A percentile compares a stretch with the other conserved stretches of the same genome.
Evolutionary conservation across 2,113 vertebrate genomes (phyloP).

Genomic region (Forbesichthys agassizii): DNA sequence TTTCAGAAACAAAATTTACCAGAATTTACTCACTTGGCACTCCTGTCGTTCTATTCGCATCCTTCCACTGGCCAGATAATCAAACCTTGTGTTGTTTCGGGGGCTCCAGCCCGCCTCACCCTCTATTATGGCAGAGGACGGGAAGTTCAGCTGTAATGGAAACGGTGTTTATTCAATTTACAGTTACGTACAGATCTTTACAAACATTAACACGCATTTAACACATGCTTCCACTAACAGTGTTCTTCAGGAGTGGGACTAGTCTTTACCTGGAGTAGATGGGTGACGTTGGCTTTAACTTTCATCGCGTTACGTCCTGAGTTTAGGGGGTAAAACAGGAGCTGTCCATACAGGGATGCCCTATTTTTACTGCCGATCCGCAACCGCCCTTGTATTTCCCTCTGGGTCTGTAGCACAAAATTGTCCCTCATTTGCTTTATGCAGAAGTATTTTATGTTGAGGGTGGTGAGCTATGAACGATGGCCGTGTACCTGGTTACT

Average conservation of each 20-base stretch:
- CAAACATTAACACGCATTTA: not conserved
- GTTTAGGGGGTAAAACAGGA: constrained; percentile 61
- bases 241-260: not conserved
- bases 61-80: constrained; percentile 63
- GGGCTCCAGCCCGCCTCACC: constrained; percentile 69
- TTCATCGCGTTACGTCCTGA: constrained; percentile 52
- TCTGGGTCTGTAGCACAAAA: constrained; percentile 64
- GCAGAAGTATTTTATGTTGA: not conserved
- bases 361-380: constrained; percentile 72
- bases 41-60: constrained; percentile 64
- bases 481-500: constrained; percentile 63
- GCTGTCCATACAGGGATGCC: constrained; percentile 70
- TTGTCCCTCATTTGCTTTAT: not conserved
- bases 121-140: constrained; percentile 72
- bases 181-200: constrained; percentile 25
- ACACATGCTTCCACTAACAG: not conserved
- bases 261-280: constrained; percentile 78
- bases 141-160: constrained; percentile 75
- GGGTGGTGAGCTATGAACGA: not conserved
- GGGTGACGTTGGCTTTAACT: constrained; percentile 70
- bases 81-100: constrained; percentile 58
- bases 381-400: constrained; percentile 70
- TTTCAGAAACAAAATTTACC: not conserved
- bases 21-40: constrained; percentile 77
- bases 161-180: constrained; percentile 31